Evolutionary conservation across 2,113 vertebrate species (phyloP).

Genomic region (Panurus biarmicus): DNA sequence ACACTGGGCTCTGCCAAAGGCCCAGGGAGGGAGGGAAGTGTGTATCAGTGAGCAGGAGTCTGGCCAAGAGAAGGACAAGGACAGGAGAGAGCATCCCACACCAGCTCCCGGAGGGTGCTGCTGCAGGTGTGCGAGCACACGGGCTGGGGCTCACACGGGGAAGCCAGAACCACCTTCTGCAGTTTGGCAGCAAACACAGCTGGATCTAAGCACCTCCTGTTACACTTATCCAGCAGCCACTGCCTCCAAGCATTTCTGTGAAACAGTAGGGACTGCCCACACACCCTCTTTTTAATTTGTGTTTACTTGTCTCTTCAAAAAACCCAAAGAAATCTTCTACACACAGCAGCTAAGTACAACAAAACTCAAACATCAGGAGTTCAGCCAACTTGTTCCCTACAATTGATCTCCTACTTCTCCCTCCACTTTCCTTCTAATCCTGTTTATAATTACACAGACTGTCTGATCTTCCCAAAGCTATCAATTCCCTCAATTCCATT

Average conservation of each 20-base stretch:
- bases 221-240: not conserved
- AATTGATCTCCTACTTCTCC: slow-evolving; percentile 57
- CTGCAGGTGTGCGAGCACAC: not conserved
- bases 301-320: slow-evolving; percentile 17
- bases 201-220: slow-evolving; percentile 6
- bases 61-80: not conserved
- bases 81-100: not conserved
- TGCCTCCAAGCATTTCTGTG: not conserved
- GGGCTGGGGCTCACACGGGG: not conserved
- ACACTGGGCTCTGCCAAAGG: not conserved
- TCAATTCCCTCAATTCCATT: slow-evolving; percentile 58
- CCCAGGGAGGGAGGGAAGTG: not conserved
- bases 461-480: slow-evolving; percentile 57
- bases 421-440: slow-evolving; percentile 63
- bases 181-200: slow-evolving; percentile 49
- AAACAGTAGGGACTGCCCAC: slow-evolving; percentile 5
- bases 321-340: slow-evolving; percentile 3
- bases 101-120: not conserved
- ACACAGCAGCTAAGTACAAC: slow-evolving; percentile 8
- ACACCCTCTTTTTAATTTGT: not conserved
- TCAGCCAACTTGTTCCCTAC: slow-evolving; percentile 15
- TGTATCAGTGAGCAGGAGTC: not conserved
- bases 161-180: slow-evolving; percentile 23
- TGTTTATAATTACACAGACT: slow-evolving; percentile 67
- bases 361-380: slow-evolving; percentile 50